A percentile compares a stretch with the other conserved stretches of the same genome.
These are phyloP conservation scores for Mobula birostris DNA, from an alignment of 2,113 vertebrate species.

Conservation along the genomic window DNA sequence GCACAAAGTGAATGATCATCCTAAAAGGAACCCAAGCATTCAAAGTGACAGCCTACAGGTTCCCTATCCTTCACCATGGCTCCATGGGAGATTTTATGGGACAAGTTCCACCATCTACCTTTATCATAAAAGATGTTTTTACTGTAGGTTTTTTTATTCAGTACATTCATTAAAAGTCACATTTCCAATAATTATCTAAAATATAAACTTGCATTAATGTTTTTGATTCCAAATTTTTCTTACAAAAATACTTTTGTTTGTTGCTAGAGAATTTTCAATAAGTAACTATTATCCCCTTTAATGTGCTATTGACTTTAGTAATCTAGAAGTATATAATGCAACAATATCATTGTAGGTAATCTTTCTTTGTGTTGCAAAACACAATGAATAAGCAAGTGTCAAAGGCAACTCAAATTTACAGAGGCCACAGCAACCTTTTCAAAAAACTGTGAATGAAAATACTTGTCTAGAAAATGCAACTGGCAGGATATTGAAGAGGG, in stretches of 20 bases:
- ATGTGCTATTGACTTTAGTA: no score
- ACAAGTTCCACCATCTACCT: not conserved
- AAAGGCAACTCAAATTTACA: not conserved
- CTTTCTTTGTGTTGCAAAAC: not conserved
- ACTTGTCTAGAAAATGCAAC: not conserved
- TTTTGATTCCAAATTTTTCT: not conserved
- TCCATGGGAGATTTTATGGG: not conserved
- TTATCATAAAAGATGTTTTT: not conserved
- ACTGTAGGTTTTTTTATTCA: not conserved
- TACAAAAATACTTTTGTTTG: not conserved
- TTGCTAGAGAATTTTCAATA: not conserved
- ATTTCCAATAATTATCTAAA: not conserved
- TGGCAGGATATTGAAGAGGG: not conserved
- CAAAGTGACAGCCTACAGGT: not conserved
- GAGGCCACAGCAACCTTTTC: not conserved
- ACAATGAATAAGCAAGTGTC: not conserved
- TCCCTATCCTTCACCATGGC: not conserved
- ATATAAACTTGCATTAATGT: not conserved
- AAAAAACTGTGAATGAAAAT: conserved; percentile 1
- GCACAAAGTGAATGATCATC: not conserved
- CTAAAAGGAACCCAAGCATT: conserved; percentile 1
- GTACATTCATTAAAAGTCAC: not conserved
- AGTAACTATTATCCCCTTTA: not conserved
- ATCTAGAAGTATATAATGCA: not conserved
- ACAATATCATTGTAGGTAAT: not conserved